A percentile compares a stretch with the other conserved stretches of the same genome.
These are phyloP conservation scores for Cercocebus atys DNA, from an alignment of 2,113 vertebrate genomes.

Conservation along the genomic window DNA sequence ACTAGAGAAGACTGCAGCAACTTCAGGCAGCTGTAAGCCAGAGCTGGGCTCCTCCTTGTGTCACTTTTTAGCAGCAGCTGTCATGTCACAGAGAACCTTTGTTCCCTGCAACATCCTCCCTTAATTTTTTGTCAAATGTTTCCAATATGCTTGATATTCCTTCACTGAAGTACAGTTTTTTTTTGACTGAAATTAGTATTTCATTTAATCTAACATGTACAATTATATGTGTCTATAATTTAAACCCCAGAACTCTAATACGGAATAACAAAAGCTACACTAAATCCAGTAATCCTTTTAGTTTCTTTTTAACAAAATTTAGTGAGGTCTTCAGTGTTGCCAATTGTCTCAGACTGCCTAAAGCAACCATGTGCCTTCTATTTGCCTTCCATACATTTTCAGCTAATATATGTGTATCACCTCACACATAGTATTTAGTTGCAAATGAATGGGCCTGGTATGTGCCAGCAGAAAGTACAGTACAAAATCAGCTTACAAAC, in stretches of 20 bases:
- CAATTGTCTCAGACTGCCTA: not conserved
- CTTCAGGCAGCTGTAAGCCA: slow-evolving; percentile 69
- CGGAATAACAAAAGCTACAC: slow-evolving; percentile 34
- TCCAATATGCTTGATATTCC: slow-evolving; percentile 11
- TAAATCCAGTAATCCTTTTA: not conserved
- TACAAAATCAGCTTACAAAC: not conserved
- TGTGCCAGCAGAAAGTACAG: not conserved
- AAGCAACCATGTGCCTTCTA: not conserved
- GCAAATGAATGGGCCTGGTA: not conserved
- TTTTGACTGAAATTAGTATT: not conserved
- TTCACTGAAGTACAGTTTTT: slow-evolving; percentile 1
- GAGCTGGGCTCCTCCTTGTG: slow-evolving; percentile 21
- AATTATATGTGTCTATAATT: slow-evolving; percentile 18
- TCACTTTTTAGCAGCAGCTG: slow-evolving; percentile 73
- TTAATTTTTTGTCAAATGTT: slow-evolving; percentile 62
- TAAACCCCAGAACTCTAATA: not conserved
- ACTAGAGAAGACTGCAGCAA: slow-evolving; percentile 43
- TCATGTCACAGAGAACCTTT: slow-evolving; percentile 74
- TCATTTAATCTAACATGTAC: not conserved
- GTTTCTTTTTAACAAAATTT: slow-evolving; percentile 23
- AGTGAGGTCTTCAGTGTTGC: not conserved
- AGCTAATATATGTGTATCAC: not conserved
- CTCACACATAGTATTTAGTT: not conserved
- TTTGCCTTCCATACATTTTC: not conserved
- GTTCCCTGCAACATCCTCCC: slow-evolving; percentile 66